Evolutionary conservation across 2,888 invertebrate species (phyloP).

Genomic region (Cactoblastis cactorum): DNA sequence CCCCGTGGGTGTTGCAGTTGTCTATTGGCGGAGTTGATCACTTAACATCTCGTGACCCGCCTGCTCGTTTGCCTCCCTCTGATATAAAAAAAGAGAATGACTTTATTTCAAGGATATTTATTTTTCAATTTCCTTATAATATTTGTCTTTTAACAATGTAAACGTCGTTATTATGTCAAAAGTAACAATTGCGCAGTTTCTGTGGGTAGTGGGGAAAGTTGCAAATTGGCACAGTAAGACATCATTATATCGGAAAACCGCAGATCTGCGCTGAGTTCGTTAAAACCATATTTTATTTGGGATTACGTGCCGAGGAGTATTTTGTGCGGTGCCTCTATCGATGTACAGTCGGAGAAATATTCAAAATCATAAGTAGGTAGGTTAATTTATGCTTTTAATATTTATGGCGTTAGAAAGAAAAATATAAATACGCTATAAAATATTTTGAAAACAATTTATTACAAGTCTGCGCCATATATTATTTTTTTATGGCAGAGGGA

Average conservation of each 20-base stretch:
- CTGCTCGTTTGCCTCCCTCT: too few species aligned
- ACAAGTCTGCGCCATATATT: too few species aligned
- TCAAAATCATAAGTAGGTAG: not conserved
- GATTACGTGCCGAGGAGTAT: conserved; percentile 27
- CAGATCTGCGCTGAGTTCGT: conserved; percentile 20
- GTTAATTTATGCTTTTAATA: not conserved
- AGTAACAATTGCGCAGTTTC: not conserved
- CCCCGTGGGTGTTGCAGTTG: too few species aligned
- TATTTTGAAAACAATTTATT: too few species aligned
- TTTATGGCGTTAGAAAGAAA: not conserved
- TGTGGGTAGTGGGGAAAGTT: not conserved
- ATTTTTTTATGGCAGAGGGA: too few species aligned
- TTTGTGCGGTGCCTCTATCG: conserved; percentile 12
- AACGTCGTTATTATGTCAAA: not conserved
- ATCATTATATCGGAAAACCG: conserved; percentile 11
- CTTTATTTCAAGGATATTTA: too few species aligned
- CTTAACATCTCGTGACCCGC: too few species aligned
- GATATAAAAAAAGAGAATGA: too few species aligned
- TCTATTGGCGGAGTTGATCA: too few species aligned
- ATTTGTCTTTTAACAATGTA: too few species aligned
- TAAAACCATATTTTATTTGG: conserved; percentile 25
- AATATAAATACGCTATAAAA: not conserved
- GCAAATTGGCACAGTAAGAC: conserved; percentile 5
- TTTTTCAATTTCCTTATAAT: too few species aligned
- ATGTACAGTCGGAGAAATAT: not conserved